Evolutionary conservation across 2,113 vertebrate species (phyloP).

Genomic region (Passer domesticus): DNA sequence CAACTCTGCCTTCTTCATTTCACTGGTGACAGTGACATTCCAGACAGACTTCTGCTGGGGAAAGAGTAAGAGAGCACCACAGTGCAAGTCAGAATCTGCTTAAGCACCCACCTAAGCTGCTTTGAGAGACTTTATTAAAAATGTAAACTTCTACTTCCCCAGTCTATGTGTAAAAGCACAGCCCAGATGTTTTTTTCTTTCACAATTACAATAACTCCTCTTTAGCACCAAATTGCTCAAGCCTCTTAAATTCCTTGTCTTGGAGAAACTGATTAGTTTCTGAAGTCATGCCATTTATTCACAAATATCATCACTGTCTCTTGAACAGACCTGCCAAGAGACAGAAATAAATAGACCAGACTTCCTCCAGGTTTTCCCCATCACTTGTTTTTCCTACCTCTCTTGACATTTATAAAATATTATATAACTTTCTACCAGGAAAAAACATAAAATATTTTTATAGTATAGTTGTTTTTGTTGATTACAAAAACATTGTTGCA

Average conservation of each 20-base stretch:
- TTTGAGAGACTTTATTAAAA: not conserved
- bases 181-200: not conserved
- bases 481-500: slow-evolving; percentile 26
- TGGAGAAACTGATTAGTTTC: not conserved
- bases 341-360: not conserved
- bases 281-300: not conserved
- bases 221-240: not conserved
- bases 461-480: slow-evolving; percentile 22
- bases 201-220: not conserved
- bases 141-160: not conserved
- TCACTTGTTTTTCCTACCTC: not conserved
- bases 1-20: not conserved
- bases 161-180: not conserved
- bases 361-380: not conserved
- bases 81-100: not conserved
- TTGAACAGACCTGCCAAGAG: not conserved
- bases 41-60: not conserved
- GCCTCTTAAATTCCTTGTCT: not conserved
- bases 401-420: slow-evolving; percentile 37
- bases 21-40: not conserved
- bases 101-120: not conserved
- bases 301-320: not conserved
- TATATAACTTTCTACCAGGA: slow-evolving; percentile 19
- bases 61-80: not conserved
- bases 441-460: slow-evolving; percentile 45